phyloP scores from a whole-genome alignment of 1,140 invertebrate genomes.

The Magallana ariakensis region DNA sequence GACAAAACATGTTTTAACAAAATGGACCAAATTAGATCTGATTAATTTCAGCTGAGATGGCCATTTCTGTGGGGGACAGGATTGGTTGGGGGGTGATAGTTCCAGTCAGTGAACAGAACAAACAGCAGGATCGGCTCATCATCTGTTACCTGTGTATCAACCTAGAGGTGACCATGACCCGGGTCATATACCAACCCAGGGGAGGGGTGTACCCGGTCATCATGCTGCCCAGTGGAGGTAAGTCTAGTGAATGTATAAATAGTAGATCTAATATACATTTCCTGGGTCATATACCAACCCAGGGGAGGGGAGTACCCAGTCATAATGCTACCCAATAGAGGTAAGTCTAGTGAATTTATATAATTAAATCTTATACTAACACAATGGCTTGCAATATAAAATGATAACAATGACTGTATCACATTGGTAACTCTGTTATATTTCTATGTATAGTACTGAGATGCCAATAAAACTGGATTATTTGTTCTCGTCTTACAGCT shows the following conservation, averaged over 20 bases:
- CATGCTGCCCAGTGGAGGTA: slow-evolving; percentile 71
- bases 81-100: slow-evolving; percentile 71
- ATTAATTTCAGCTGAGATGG: slow-evolving; percentile 49
- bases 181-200: slow-evolving; percentile 74
- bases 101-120: slow-evolving; percentile 57
- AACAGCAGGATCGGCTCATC: slow-evolving; percentile 72
- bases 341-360: no score
- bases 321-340: no score
- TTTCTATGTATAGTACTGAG: no score
- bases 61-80: slow-evolving; percentile 60
- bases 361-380: no score
- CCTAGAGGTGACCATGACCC: slow-evolving; percentile 69
- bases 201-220: slow-evolving; percentile 76
- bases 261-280: background rate
- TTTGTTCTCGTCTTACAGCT: slow-evolving; percentile 36
- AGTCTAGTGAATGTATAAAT: slow-evolving; percentile 17
- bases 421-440: no score
- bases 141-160: slow-evolving; percentile 77
- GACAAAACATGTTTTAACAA: background rate
- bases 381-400: background rate
- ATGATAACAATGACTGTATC: no score
- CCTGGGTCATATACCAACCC: no score
- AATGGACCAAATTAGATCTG: no score
- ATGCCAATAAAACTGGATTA: no score
- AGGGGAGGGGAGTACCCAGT: background rate